These are phyloP conservation scores for Struthidea cinerea DNA, from an alignment of 2,113 vertebrate genomes.

Conservation along the genomic window DNA sequence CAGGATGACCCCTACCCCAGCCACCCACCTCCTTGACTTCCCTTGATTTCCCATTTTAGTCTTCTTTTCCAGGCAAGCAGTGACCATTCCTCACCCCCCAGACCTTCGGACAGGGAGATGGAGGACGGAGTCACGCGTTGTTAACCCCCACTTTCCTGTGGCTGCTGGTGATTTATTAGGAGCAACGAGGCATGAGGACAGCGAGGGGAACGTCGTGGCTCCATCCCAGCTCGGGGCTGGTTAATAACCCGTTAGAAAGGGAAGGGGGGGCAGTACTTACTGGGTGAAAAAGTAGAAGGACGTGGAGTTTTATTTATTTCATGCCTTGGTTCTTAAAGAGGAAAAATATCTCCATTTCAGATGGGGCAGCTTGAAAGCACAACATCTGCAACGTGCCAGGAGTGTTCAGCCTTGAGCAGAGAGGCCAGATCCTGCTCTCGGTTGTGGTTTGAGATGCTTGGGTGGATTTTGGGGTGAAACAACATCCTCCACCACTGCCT, in stretches of 20 bases:
- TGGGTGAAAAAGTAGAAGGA: neutral
- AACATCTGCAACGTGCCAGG: fast-evolving
- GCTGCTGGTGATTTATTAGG: neutral
- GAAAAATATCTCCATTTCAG: neutral
- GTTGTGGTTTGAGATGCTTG: fast-evolving
- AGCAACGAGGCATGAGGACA: slow-evolving; percentile 7
- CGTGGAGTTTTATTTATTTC: neutral
- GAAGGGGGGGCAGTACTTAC: neutral
- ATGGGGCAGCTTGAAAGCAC: neutral
- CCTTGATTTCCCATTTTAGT: fast-evolving
- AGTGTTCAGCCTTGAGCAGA: neutral
- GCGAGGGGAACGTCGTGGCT: neutral
- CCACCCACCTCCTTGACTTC: neutral
- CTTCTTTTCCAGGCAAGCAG: neutral
- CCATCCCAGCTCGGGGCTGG: neutral
- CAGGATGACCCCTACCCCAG: fast-evolving
- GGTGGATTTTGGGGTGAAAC: neutral
- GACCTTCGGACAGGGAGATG: slow-evolving; percentile 5
- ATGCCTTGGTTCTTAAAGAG: neutral
- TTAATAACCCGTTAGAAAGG: neutral
- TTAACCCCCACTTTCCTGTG: slow-evolving; percentile 24
- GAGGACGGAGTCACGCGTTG: neutral
- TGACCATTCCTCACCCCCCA: neutral
- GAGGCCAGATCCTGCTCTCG: neutral
- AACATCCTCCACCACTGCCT: neutral